Evolutionary conservation across 2,113 vertebrate genomes (phyloP).

Genomic region (Benitochromis conjunctus): DNA sequence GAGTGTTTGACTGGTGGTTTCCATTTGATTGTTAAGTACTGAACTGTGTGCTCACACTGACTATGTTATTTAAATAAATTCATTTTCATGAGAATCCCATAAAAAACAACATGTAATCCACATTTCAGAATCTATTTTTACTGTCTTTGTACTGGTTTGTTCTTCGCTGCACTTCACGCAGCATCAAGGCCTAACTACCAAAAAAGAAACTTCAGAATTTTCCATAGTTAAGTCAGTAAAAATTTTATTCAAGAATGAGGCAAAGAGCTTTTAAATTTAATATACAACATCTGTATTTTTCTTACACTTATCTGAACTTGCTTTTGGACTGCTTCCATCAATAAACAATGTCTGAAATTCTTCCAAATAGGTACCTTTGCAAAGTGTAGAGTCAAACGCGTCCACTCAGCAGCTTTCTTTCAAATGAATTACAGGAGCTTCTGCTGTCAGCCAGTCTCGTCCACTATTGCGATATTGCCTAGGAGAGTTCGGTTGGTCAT

Average conservation of each 20-base stretch:
- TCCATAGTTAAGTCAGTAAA: neutral
- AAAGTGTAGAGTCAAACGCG: neutral
- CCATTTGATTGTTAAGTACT: neutral
- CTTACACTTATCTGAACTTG: neutral
- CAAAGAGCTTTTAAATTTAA: neutral
- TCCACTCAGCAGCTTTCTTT: constrained; percentile 8
- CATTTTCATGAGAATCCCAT: neutral
- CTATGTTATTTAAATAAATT: neutral
- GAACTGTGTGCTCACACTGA: neutral
- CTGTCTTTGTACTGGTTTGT: neutral
- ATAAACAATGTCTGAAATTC: constrained; percentile 13
- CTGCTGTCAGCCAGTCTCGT: neutral
- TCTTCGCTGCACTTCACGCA: neutral
- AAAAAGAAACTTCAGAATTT: neutral
- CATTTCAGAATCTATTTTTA: neutral
- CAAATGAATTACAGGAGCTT: neutral
- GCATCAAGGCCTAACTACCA: neutral
- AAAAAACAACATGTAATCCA: neutral
- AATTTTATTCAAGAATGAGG: neutral
- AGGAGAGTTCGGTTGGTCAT: neutral
- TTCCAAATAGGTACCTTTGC: constrained; percentile 8
- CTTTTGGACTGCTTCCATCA: neutral
- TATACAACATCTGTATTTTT: constrained; percentile 4
- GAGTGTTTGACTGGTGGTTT: neutral
- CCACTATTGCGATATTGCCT: neutral